Percentiles rank a stretch among this genome's conserved stretches.
phyloP scores from a whole-genome alignment of 2,888 invertebrate genomes.

The Linnaemya vulpina region DNA sequence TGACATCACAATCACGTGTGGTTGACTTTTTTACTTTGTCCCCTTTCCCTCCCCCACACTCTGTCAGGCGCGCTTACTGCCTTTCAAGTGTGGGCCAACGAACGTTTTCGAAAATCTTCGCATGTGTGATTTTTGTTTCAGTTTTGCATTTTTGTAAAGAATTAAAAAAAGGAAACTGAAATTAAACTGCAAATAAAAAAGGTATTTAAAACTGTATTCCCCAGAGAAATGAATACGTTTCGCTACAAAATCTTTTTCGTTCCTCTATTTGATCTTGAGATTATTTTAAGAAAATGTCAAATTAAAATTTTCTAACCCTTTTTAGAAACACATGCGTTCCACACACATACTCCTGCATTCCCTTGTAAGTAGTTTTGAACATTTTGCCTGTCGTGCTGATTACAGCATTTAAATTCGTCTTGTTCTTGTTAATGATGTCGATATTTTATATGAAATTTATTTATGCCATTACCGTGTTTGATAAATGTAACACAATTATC shows the following conservation, averaged over 20 bases:
- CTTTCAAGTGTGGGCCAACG: neutral
- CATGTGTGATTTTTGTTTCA: slow-evolving; percentile 45
- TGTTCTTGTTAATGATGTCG: slow-evolving; percentile 59
- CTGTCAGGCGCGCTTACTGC: neutral
- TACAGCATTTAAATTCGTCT: slow-evolving; percentile 32
- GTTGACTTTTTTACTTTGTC: slow-evolving; percentile 44
- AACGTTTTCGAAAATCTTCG: slow-evolving; percentile 47
- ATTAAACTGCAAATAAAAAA: slow-evolving; percentile 50
- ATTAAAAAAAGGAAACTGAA: neutral
- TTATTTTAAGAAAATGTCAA: slow-evolving; percentile 62
- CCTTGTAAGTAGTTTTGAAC: slow-evolving; percentile 21
- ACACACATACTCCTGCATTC: neutral
- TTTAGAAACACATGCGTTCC: neutral
- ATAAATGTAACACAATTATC: slow-evolving; percentile 68
- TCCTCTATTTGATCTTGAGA: slow-evolving; percentile 63
- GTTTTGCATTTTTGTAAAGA: slow-evolving; percentile 12
- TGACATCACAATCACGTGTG: slow-evolving; percentile 69
- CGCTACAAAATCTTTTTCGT: slow-evolving; percentile 36
- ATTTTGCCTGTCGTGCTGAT: slow-evolving; percentile 39
- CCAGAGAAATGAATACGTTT: slow-evolving; percentile 48
- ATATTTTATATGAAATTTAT: slow-evolving; percentile 63
- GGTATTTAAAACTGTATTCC: slow-evolving; percentile 61
- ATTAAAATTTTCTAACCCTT: slow-evolving; percentile 60
- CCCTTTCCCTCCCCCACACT: too few species aligned
- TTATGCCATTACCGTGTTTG: slow-evolving; percentile 18